Conservation (phyloP, 2,888 invertebrate species). For the Polymixis flavicincta region DNA sequence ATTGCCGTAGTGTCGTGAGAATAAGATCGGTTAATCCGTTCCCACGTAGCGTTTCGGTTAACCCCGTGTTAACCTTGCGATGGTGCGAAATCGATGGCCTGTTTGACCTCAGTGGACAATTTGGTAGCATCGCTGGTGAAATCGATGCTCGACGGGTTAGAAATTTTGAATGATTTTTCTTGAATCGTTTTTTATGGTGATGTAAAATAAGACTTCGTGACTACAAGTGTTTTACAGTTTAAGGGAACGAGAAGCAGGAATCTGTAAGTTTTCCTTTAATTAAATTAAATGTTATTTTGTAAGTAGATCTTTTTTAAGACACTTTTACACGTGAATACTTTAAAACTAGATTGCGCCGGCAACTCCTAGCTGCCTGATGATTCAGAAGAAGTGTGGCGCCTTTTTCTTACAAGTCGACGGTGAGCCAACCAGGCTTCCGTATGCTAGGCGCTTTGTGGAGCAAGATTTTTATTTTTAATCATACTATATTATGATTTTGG, state of each 20-base stretch:
- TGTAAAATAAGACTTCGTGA: slow-evolving; percentile 19
- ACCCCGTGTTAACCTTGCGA: slow-evolving; percentile 79
- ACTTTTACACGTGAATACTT: too few relatives aligned
- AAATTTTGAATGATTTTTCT: slow-evolving; percentile 50
- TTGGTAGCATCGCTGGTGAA: slow-evolving; percentile 63
- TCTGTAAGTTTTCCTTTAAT: not conserved
- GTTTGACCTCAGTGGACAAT: slow-evolving; percentile 65
- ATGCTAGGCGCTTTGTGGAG: too few relatives aligned
- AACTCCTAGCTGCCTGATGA: too few relatives aligned
- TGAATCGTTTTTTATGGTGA: slow-evolving; percentile 35
- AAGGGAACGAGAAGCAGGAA: not conserved
- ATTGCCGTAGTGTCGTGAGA: slow-evolving; percentile 77
- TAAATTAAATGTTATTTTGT: too few relatives aligned
- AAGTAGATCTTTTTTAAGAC: too few relatives aligned
- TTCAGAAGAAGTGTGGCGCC: too few relatives aligned
- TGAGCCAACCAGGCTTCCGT: too few relatives aligned
- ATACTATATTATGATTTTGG: too few relatives aligned
- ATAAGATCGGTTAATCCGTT: slow-evolving; percentile 74
- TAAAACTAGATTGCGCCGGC: too few relatives aligned
- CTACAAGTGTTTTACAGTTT: not conserved
- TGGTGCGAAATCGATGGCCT: slow-evolving; percentile 78
- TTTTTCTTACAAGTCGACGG: too few relatives aligned
- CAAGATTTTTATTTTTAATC: too few relatives aligned
- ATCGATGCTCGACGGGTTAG: slow-evolving; percentile 33
- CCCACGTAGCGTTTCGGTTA: slow-evolving; percentile 81